Conservation (phyloP, 1,140 invertebrate genomes). For the Aphelinus certus region DNA sequence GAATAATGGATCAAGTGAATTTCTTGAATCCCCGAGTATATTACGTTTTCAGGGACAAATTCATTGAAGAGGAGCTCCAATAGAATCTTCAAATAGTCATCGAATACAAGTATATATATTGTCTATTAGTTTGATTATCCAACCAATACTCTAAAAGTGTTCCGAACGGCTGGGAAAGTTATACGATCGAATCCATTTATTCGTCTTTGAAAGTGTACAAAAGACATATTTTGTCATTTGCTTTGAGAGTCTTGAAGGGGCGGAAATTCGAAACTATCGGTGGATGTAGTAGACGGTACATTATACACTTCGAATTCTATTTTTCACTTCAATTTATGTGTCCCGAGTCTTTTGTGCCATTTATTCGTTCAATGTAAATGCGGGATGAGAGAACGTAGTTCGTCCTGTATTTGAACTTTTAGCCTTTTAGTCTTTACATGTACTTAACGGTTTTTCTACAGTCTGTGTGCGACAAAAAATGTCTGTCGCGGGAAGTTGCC, state of each 20-base stretch:
- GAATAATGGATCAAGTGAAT: too few relatives aligned
- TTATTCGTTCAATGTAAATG: conserved; percentile 21
- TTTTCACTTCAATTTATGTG: conserved; percentile 28
- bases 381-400: neutral
- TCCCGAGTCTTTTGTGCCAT: conserved; percentile 20
- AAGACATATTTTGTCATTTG: conserved; percentile 38
- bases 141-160: too few relatives aligned
- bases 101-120: too few relatives aligned
- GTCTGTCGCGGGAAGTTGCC: too few relatives aligned
- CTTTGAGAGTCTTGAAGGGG: neutral
- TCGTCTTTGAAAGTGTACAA: neutral
- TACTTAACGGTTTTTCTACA: conserved; percentile 6
- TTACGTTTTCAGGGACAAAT: too few relatives aligned
- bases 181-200: too few relatives aligned
- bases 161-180: too few relatives aligned
- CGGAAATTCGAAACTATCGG: neutral
- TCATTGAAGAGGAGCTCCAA: too few relatives aligned
- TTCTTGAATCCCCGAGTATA: too few relatives aligned
- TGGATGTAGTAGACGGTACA: neutral
- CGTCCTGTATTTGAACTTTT: conserved; percentile 8
- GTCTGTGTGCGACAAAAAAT: neutral
- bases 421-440: neutral
- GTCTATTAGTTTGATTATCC: too few relatives aligned
- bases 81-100: too few relatives aligned
- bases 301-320: conserved; percentile 27